Evolutionary conservation across 1,140 invertebrate genomes (phyloP), one percentile per base, ranked within the genome.

Genomic region (Pollicipes pollicipes): DNA sequence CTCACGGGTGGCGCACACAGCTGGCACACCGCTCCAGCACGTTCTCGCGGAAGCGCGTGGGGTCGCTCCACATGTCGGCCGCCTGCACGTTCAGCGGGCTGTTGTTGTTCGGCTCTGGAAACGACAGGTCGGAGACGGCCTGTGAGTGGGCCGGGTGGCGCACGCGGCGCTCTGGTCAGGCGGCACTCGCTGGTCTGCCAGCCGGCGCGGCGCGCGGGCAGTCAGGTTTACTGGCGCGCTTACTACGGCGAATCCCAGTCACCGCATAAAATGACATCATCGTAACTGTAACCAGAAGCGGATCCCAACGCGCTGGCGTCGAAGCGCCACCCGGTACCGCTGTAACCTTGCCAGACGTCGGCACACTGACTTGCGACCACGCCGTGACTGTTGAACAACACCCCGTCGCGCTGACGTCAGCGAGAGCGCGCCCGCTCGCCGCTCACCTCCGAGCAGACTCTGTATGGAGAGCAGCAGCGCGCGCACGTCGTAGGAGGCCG

Each of bases 401-500:
- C n/a, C n/a, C n/a, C n/a, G n/a, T n/a, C n/a, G n/a, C n/a, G n/a
- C n/a, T n/a, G n/a, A n/a, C n/a, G n/a, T n/a, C n/a, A n/a, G n/a
- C n/a, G n/a, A n/a, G n/a, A n/a, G n/a, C n/a, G n/a, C n/a, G n/a
- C n/a, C n/a, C n/a, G n/a, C n/a, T n/a, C 35, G 35, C 35, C 6
- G 17, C 45, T 58, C 45, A 88, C 87, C 87, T 76, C 87, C 90
- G 71, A 98, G 83, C 67, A 98, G 81, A 74, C 92, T 95, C 78
- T 97, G 95, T 78, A 98, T 91, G 26, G 95, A 97, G 69, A 97
- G 80, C 68, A 98, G 82, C 75, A 98, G 89, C 28, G 94, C 95
- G 76, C 92, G 85, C 8, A 97, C 93, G 83, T 97, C 95, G 79
- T 96, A 96, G 24, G 96, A 80, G 1, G 95, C 94, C 69, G 93